Conservation (phyloP, 1,140 invertebrate species). For the Elysia chlorotica region DNA sequence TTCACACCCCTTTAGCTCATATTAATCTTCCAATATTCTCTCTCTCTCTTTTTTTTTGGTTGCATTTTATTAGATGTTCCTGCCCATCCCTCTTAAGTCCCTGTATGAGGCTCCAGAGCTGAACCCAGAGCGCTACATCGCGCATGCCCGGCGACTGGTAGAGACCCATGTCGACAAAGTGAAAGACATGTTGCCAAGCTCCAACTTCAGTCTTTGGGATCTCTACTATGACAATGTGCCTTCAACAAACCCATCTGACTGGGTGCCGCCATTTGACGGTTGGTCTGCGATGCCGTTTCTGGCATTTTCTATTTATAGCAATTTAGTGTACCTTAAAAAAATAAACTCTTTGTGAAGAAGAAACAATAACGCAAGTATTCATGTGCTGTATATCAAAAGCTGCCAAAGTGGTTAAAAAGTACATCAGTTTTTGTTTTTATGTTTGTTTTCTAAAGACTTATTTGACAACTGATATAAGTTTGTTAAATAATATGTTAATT, state of each 20-base stretch:
- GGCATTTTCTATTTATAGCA: too few relatives aligned
- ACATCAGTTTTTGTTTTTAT: too few relatives aligned
- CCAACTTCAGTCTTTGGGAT: constrained; percentile 37
- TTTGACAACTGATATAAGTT: background rate
- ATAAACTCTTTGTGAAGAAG: too few relatives aligned
- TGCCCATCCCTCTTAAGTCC: constrained; percentile 87
- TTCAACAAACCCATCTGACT: constrained; percentile 33
- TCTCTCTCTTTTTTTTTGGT: constrained; percentile 2
- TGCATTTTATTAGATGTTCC: constrained; percentile 74
- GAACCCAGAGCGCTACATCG: constrained; percentile 30
- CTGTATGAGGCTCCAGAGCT: constrained; percentile 79
- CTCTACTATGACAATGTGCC: constrained; percentile 50
- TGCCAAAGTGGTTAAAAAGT: too few relatives aligned
- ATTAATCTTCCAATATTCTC: too few relatives aligned
- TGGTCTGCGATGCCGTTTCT: too few relatives aligned
- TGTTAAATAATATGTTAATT: background rate
- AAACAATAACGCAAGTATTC: background rate
- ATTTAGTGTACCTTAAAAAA: too few relatives aligned
- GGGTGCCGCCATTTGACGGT: constrained; percentile 57
- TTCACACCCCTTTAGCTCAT: too few relatives aligned
- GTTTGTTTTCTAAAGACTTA: background rate
- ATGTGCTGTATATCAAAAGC: background rate
- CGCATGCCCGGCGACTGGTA: constrained; percentile 19
- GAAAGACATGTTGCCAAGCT: constrained; percentile 35
- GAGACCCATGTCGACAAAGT: too few relatives aligned